Evolutionary conservation across 2,797 vertebrate species (phyloP).

Genomic region (Acrossocheilus fasciatus): DNA sequence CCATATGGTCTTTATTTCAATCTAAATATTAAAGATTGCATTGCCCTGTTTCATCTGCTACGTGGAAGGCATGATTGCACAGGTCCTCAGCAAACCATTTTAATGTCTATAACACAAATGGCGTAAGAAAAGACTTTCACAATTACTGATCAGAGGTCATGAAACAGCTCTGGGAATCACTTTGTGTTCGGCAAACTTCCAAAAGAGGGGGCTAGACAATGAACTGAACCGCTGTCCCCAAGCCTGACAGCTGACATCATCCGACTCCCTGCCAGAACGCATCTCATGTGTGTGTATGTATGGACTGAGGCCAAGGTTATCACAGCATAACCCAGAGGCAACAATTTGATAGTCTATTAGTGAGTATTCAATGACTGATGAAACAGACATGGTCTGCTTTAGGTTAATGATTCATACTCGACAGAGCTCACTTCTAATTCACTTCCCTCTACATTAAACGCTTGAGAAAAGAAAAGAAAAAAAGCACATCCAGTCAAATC

Average conservation of each 20-base stretch:
- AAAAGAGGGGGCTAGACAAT: conserved; percentile 10
- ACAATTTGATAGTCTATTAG: conserved; percentile 50
- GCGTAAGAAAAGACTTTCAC: conserved; percentile 39
- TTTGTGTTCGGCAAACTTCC: conserved; percentile 41
- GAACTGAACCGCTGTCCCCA: conserved; percentile 20
- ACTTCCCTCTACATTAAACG: conserved; percentile 5
- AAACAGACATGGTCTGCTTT: conserved; percentile 29
- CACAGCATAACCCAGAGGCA: conserved; percentile 35
- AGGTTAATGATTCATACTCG: conserved; percentile 51
- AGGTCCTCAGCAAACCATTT: not conserved
- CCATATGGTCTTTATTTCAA: not conserved
- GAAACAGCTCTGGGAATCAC: conserved; percentile 64
- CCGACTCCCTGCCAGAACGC: not conserved
- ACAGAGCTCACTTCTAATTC: conserved; percentile 35
- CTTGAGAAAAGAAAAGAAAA: not conserved
- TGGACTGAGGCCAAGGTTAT: conserved; percentile 39
- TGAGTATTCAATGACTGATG: conserved; percentile 44
- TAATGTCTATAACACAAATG: not conserved
- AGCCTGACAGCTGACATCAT: conserved; percentile 37
- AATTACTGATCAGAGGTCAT: conserved; percentile 67
- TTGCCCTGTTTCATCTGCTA: not conserved
- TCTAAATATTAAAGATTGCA: not conserved
- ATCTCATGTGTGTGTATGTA: conserved; percentile 14
- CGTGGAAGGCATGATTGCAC: not conserved
- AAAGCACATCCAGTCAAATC: conserved; percentile 25